Conservation (phyloP, 2,888 invertebrate genomes). For the Drosophila cognata region DNA sequence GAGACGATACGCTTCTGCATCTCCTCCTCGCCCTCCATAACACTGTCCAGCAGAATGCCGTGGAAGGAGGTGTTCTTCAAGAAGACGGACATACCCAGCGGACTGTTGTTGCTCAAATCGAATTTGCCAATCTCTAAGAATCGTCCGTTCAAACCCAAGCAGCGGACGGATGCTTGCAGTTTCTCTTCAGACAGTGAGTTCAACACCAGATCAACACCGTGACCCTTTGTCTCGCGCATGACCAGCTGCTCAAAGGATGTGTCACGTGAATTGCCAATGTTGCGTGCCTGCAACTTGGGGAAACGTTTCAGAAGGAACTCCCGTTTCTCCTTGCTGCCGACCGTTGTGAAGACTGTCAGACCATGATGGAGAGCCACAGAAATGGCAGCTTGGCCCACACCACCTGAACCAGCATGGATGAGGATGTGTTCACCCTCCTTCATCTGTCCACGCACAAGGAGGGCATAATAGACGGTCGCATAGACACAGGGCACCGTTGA, state of each 20-base stretch:
- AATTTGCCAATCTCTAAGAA: conserved; percentile 99
- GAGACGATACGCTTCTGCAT: conserved; percentile 91
- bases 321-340: conserved; percentile 94
- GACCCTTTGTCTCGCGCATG: conserved; percentile 92
- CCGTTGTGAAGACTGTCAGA: conserved; percentile 96
- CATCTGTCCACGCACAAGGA: conserved; percentile 95
- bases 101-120: conserved; percentile 94
- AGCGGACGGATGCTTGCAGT: conserved; percentile 96
- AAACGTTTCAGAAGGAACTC: conserved; percentile 94
- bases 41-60: conserved; percentile 97
- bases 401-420: conserved; percentile 97
- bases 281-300: conserved; percentile 91
- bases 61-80: conserved; percentile 99
- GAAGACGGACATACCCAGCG: conserved; percentile 95
- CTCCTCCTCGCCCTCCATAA: conserved; percentile 90
- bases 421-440: conserved; percentile 93
- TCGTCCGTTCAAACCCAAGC: conserved; percentile 95
- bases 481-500: conserved; percentile 97
- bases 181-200: conserved; percentile 98
- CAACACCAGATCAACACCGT: conserved; percentile 97
- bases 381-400: conserved; percentile 98
- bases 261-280: conserved; percentile 97
- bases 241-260: conserved; percentile 96
- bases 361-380: conserved; percentile 95
- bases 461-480: conserved; percentile 95